Evolutionary conservation across 2,113 vertebrate species (phyloP), one percentile per base, ranked within the genome.

Genomic region (Entelurus aequoreus): DNA sequence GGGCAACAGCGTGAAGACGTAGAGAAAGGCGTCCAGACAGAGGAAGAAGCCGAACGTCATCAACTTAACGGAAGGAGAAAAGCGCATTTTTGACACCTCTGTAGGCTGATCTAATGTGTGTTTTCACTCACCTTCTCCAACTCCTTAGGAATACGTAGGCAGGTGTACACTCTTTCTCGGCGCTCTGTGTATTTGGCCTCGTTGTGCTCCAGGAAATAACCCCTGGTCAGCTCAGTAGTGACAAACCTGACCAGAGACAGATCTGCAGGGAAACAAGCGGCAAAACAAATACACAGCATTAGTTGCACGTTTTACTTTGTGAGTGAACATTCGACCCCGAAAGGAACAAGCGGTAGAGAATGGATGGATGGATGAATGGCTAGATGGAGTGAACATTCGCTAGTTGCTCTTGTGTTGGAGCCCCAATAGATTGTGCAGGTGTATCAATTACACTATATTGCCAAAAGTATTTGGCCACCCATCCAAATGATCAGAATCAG

Each of bases 201-300:
- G 69, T 99, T 98, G 86, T 98, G 96, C 88, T 99, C 97, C 69
- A 99, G 93, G 88, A 98, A 97, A 87, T 99, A 99, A 46, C 97
- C 97, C 85, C 97, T 91, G 35, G 95, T 98, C 61, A 99, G 88
- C 78, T 99, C 97, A 60, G 94, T 92, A 51, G 93, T 92, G 84
- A 99, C 94, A 84, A 99, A 99, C 71, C 94, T 90, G 84, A 95
- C 76, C 69, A 99, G 81, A 6, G 96, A 98, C 68, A 97, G 87
- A 77, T 98, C 96, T 99, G 77, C 1, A 67, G 14, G 6, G 57
- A 59, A 38, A 84, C 1, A 69, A 15, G 14, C 35, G 4, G 36
- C 8, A 19, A 5, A 12, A 68, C 4, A 12, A 52, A 6, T 19
- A 28, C 10, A 28, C 35, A 52, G 49, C 1, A 8, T 50, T 5